Evolutionary conservation across 2,888 invertebrate genomes (phyloP), one percentile per base, ranked within the genome.

Genomic region (Patella ulyssiponensis): DNA sequence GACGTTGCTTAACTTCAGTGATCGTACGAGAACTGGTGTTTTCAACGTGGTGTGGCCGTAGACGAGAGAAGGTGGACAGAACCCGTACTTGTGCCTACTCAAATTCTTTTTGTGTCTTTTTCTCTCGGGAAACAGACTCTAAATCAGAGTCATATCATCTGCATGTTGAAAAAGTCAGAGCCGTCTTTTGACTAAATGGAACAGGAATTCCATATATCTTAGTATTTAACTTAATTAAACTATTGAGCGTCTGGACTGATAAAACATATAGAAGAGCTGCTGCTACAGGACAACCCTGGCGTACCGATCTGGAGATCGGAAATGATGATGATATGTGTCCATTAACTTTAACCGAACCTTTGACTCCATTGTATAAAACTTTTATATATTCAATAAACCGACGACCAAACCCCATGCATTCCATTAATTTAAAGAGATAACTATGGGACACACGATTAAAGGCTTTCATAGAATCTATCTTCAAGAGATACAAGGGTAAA

Each of bases 401-500:
- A 52, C 76, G 54, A 52, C 80, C 75, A 82, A 86, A 84, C 17
- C 83, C 82, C 76, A 82, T 85, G 12, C 78, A 33, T 12, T 75
- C 9, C 69, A 86, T 73, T 12, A 77, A 73, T 71, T 81, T 74
- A 77, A 80, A 82, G 51, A 86, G 23, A 76, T 79, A 85, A 7
- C 78, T 75, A 73, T 82, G 81, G 33, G 76, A 80, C 14, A 84
- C 84, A 52, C 83, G 71, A 72, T 85, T 83, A 64, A 85, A 85
- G 1, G 83, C 84, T 56, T 85, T 86, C 74, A 83, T 82, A 74
- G 84, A 85, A 71, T 86, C 85, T 53, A 84, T 54, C 75, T 69
- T 71, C 44, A 85, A 79, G 72, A 84, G 81, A 74, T 75, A 77
- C 33, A 80, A 77, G 33, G 74, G 27, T 44, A 81, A 27, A 12